Evolutionary conservation across 2,797 vertebrate genomes (phyloP).

Genomic region (Vespertilio murinus): DNA sequence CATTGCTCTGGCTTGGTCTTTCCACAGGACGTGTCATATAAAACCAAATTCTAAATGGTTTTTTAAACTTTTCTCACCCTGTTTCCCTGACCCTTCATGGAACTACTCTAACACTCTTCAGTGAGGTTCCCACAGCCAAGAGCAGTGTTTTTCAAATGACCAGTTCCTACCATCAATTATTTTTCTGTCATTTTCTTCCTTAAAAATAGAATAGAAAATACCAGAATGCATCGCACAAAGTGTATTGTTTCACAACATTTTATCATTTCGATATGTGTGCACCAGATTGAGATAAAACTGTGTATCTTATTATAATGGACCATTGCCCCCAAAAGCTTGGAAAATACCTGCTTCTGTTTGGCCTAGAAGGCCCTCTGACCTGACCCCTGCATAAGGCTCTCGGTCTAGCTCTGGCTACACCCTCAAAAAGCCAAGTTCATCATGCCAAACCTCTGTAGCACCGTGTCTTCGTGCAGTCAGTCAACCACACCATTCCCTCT

Average conservation of each 20-base stretch:
- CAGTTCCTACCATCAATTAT: slow-evolving; percentile 6
- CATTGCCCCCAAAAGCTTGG: not conserved
- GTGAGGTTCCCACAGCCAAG: not conserved
- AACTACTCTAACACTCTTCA: not conserved
- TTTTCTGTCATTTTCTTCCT: not conserved
- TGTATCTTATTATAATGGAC: not conserved
- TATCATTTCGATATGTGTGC: not conserved
- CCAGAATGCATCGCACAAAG: not conserved
- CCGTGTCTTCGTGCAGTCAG: not conserved
- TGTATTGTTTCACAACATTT: slow-evolving; percentile 10
- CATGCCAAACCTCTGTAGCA: not conserved
- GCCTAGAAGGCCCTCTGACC: not conserved
- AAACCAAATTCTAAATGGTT: not conserved
- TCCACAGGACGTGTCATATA: not conserved
- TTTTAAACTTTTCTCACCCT: not conserved
- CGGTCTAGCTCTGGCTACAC: not conserved
- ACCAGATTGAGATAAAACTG: slow-evolving; percentile 21
- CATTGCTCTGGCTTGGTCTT: not conserved
- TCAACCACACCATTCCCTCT: not conserved
- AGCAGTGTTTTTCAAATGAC: slow-evolving; percentile 42
- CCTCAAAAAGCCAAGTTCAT: not conserved
- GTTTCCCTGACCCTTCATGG: not conserved
- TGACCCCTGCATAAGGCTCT: not conserved
- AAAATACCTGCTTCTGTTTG: slow-evolving; percentile 2
- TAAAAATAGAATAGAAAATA: slow-evolving; percentile 46